phyloP scores from a whole-genome alignment of 1,140 invertebrate genomes.

The Idris sp. region DNA sequence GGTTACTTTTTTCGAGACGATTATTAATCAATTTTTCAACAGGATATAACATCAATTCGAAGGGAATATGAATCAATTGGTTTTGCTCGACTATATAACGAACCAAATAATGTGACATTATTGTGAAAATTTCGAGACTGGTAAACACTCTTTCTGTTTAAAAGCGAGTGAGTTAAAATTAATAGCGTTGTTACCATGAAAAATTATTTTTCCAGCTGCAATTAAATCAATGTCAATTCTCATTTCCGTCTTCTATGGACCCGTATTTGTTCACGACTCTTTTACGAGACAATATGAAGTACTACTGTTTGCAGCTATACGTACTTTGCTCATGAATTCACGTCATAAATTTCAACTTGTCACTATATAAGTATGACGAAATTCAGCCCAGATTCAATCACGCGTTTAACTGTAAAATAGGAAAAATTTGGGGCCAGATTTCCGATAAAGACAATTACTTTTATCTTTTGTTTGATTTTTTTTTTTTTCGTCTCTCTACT shows the following conservation, averaged over 20 bases:
- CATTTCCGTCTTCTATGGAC: slow-evolving; percentile 44
- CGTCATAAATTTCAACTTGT: slow-evolving; percentile 26
- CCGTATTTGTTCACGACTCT: slow-evolving; percentile 49
- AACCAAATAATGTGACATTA: slow-evolving; percentile 6
- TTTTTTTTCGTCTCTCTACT: too few relatives aligned
- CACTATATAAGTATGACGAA: slow-evolving; percentile 28
- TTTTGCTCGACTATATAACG: too few relatives aligned
- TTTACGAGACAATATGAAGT: slow-evolving; percentile 46
- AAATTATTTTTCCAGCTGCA: slow-evolving; percentile 52
- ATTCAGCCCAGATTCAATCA: slow-evolving; percentile 35
- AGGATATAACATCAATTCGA: too few relatives aligned
- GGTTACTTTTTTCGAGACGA: too few relatives aligned
- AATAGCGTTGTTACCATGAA: slow-evolving; percentile 46
- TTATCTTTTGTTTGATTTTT: too few relatives aligned
- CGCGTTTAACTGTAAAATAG: slow-evolving; percentile 9
- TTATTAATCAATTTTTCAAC: too few relatives aligned
- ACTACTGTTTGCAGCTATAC: slow-evolving; percentile 37
- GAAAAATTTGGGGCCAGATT: slow-evolving; percentile 19
- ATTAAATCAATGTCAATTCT: slow-evolving; percentile 55
- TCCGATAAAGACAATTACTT: too few relatives aligned
- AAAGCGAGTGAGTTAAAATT: slow-evolving; percentile 25
- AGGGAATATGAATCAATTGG: too few relatives aligned
- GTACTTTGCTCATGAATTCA: slow-evolving; percentile 34
- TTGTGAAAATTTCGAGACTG: slow-evolving; percentile 22
- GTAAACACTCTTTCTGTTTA: neutral